These are phyloP conservation scores for Diadophis punctatus DNA, from an alignment of 2,113 vertebrate genomes.

Conservation along the genomic window DNA sequence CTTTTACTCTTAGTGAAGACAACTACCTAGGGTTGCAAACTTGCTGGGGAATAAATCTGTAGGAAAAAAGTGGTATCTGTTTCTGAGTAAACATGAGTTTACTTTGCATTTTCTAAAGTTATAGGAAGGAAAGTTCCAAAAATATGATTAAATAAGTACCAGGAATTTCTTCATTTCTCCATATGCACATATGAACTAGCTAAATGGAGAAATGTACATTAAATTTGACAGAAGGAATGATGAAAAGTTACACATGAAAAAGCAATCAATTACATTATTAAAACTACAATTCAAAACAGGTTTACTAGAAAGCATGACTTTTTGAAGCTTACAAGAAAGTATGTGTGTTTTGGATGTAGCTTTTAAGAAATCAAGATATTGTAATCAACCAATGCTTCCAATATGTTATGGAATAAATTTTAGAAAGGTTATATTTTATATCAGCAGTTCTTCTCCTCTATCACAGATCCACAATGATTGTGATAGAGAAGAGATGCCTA, in stretches of 20 bases:
- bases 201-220: constrained; percentile 1
- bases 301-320: neutral
- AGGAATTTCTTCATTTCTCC: constrained; percentile 11
- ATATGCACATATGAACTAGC: neutral
- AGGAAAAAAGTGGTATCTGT: neutral
- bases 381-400: constrained; percentile 7
- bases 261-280: neutral
- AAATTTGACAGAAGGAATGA: neutral
- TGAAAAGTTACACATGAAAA: neutral
- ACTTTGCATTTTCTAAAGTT: neutral
- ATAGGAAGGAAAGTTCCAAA: constrained; percentile 8
- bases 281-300: neutral
- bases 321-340: neutral
- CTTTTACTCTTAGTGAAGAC: neutral
- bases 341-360: neutral
- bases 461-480: neutral
- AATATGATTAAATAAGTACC: constrained; percentile 12
- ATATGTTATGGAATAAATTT: neutral
- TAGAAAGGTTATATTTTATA: neutral
- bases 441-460: neutral
- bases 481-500: constrained; percentile 26
- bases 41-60: neutral
- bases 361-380: neutral
- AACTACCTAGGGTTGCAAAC: neutral
- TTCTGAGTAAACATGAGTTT: neutral